A percentile compares a stretch with the other conserved stretches of the same genome.
These are phyloP conservation scores for Caenorhabditis afra DNA, from an alignment of 2,888 invertebrate species.

Conservation along the genomic window DNA sequence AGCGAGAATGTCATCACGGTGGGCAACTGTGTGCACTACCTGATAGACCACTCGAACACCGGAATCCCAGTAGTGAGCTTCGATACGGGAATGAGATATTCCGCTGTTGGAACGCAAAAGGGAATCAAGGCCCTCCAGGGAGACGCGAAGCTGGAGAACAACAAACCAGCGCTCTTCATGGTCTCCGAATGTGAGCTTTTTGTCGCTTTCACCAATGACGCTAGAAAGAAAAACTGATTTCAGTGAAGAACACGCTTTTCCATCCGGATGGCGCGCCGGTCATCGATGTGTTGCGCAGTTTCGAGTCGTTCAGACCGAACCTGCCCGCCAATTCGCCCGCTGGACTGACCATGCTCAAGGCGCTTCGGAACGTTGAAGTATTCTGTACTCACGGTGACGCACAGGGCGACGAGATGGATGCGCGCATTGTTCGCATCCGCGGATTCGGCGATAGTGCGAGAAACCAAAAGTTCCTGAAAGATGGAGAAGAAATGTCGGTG, in stretches of 20 bases:
- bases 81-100: slow-evolving; percentile 4
- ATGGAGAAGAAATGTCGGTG: neutral
- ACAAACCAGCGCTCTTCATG: slow-evolving; percentile 12
- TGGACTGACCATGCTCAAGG: neutral
- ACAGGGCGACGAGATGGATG: neutral
- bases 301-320: neutral
- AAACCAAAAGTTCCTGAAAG: neutral
- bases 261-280: slow-evolving; percentile 9
- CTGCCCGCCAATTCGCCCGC: neutral
- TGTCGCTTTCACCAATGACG: neutral
- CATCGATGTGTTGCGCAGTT: neutral
- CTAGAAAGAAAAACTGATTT: neutral
- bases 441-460: neutral
- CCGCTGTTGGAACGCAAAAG: slow-evolving; percentile 7
- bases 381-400: neutral
- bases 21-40: slow-evolving; percentile 23
- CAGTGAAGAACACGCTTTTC: slow-evolving; percentile 29
- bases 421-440: neutral
- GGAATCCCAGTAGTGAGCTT: neutral
- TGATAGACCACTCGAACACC: neutral
- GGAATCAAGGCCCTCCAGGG: slow-evolving; percentile 23
- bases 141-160: neutral
- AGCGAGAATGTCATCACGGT: slow-evolving; percentile 20
- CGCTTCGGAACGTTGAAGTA: neutral
- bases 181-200: slow-evolving; percentile 18